phyloP scores from a whole-genome alignment of 2,797 vertebrate genomes.

The Toxotes lorentzi region DNA sequence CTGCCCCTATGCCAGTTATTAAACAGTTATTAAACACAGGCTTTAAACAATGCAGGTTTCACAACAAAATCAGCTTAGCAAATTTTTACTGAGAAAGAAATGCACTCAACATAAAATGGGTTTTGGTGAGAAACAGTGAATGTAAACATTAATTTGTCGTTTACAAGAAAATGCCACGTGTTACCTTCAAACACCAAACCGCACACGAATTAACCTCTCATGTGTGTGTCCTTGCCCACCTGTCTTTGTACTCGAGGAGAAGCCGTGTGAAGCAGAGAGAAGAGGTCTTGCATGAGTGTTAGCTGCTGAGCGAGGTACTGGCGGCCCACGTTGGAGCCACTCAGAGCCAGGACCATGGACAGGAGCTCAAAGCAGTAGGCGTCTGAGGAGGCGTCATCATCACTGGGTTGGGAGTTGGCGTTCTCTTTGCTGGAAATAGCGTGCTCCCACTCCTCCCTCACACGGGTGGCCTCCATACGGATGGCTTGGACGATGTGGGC shows the following conservation, averaged over 20 bases:
- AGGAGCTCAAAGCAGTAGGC: conserved; percentile 99
- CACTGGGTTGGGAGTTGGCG: conserved; percentile 97
- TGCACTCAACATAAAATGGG: not conserved
- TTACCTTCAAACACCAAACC: conserved; percentile 7
- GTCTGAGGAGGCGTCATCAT: conserved; percentile 96
- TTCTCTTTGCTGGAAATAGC: conserved; percentile 99
- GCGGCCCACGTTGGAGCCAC: conserved; percentile 97
- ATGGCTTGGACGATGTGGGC: conserved; percentile 99
- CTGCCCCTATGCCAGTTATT: too few relatives aligned
- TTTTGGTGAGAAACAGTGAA: not conserved
- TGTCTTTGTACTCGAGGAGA: conserved; percentile 99
- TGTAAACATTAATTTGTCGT: not conserved
- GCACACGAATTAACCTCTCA: not conserved
- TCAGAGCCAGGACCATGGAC: conserved; percentile 98
- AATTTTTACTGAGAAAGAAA: not conserved
- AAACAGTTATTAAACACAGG: not conserved
- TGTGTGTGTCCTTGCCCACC: conserved; percentile 78
- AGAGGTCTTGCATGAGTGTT: conserved; percentile 97
- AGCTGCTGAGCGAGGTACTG: conserved; percentile 98
- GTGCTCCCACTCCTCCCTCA: conserved; percentile 99
- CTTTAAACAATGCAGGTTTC: not conserved
- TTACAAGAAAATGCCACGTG: not conserved
- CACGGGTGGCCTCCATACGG: conserved; percentile 97
- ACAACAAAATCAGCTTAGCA: not conserved
- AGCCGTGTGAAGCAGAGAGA: conserved; percentile 96